phyloP scores from a whole-genome alignment of 2,888 invertebrate genomes.

The Pemphredon lugubris region DNA sequence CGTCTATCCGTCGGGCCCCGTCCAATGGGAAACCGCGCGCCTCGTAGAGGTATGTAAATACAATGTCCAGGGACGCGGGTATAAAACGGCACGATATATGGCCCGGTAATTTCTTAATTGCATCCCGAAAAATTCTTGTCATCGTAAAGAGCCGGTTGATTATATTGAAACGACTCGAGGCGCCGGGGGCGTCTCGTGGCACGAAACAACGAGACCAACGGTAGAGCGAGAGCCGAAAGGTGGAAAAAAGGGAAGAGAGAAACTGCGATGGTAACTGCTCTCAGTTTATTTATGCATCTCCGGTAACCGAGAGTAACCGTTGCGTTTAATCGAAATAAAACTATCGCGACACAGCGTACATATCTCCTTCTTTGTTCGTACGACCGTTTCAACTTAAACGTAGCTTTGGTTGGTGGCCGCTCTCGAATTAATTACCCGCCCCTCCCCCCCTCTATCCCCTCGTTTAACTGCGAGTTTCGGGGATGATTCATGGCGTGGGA shows the following conservation, averaged over 20 bases:
- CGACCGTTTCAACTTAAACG: conserved; percentile 1
- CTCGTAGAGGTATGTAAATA: conserved; percentile 77
- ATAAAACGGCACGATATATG: conserved; percentile 79
- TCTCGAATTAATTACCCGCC: conserved; percentile 33
- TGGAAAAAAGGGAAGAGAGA: neutral
- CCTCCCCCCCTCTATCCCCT: neutral
- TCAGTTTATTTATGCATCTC: conserved; percentile 32
- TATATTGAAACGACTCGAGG: conserved; percentile 73
- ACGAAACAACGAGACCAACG: conserved; percentile 30
- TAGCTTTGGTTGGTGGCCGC: conserved; percentile 1
- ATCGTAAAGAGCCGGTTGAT: conserved; percentile 78
- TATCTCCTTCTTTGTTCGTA: neutral
- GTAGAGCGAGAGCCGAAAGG: neutral
- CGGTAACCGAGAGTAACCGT: neutral
- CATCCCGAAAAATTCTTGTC: conserved; percentile 79
- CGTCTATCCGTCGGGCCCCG: conserved; percentile 73
- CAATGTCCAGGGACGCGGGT: conserved; percentile 68
- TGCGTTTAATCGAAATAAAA: too few relatives aligned
- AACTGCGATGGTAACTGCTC: conserved; percentile 16
- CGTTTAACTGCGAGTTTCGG: conserved; percentile 10
- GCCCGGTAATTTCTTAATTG: conserved; percentile 80
- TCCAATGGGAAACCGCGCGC: conserved; percentile 51
- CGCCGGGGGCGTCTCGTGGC: conserved; percentile 69
- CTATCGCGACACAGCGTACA: too few relatives aligned
- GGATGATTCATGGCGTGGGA: conserved; percentile 21